Percentiles rank a stretch among this genome's conserved stretches.
Evolutionary conservation across 2,888 invertebrate species (phyloP).

Genomic region (Eristalis arbustorum): DNA sequence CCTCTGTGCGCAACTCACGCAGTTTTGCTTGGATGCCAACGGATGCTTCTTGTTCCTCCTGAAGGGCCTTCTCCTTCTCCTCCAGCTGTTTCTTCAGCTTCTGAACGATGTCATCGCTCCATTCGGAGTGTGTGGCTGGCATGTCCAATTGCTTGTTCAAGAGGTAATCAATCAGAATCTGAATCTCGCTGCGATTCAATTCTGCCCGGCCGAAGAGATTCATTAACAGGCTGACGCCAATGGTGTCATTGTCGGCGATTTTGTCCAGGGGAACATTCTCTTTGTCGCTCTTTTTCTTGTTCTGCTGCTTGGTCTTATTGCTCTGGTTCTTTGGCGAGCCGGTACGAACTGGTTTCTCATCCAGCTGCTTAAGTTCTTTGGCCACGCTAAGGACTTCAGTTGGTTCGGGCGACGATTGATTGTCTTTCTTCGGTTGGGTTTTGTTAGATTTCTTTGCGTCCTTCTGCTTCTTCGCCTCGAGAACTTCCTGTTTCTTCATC

Average conservation of each 20-base stretch:
- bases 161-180: constrained; percentile 92
- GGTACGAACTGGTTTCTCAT: constrained; percentile 72
- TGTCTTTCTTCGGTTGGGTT: constrained; percentile 73
- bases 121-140: constrained; percentile 88
- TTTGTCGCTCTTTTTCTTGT: constrained; percentile 83
- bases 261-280: constrained; percentile 80
- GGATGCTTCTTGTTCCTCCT: constrained; percentile 88
- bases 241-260: constrained; percentile 86
- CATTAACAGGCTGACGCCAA: constrained; percentile 86
- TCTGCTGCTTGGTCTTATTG: constrained; percentile 73
- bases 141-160: constrained; percentile 93
- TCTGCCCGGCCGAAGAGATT: constrained; percentile 89
- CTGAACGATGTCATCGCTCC: constrained; percentile 94
- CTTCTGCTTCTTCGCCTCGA: constrained; percentile 73
- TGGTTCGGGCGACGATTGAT: constrained; percentile 44
- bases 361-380: constrained; percentile 75
- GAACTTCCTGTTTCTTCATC: constrained; percentile 76
- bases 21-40: constrained; percentile 88
- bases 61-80: constrained; percentile 90
- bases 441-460: constrained; percentile 74
- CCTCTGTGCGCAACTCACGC: constrained; percentile 86
- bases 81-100: constrained; percentile 93
- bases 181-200: constrained; percentile 92
- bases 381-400: constrained; percentile 72
- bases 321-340: constrained; percentile 77